Conservation (phyloP, 2,113 vertebrate genomes). For the Rhagologus leucostigma region DNA sequence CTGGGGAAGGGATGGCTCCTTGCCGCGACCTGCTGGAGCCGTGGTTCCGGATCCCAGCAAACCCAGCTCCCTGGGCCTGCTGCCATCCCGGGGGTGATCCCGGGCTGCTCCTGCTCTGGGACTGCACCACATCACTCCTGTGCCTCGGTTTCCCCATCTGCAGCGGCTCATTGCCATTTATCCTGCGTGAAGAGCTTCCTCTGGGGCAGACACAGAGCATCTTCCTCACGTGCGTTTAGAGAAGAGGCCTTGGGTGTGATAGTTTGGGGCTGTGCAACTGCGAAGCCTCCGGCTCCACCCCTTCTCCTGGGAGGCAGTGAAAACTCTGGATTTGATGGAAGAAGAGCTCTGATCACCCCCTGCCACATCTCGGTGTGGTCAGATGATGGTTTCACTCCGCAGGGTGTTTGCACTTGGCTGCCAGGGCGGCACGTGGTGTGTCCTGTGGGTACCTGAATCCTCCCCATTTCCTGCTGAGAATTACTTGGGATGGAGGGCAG, state of each 20-base stretch:
- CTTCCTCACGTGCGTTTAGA: rapidly evolving
- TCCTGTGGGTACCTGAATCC: neutral
- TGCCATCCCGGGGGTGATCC: rapidly evolving
- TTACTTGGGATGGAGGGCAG: neutral
- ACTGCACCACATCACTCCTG: neutral
- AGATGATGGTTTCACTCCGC: neutral
- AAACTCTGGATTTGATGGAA: neutral
- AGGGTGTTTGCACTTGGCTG: neutral
- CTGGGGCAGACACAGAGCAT: neutral
- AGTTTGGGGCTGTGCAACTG: too few species aligned
- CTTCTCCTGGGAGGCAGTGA: neutral
- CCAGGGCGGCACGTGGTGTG: neutral
- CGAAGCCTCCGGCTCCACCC: rapidly evolving
- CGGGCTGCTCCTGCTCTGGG: rapidly evolving
- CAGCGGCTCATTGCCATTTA: neutral
- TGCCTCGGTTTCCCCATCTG: neutral
- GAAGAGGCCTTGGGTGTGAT: neutral
- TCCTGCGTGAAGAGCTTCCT: neutral
- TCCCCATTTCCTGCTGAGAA: neutral
- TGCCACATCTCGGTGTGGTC: rapidly evolving
- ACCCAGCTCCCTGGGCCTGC: neutral
- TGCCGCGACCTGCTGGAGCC: neutral
- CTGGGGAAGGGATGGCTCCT: neutral
- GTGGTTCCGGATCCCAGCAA: neutral
- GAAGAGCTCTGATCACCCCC: neutral